Percentiles rank a stretch among this genome's conserved stretches.
phyloP scores from a whole-genome alignment of 2,113 vertebrate species.

The Brachyistius frenatus region DNA sequence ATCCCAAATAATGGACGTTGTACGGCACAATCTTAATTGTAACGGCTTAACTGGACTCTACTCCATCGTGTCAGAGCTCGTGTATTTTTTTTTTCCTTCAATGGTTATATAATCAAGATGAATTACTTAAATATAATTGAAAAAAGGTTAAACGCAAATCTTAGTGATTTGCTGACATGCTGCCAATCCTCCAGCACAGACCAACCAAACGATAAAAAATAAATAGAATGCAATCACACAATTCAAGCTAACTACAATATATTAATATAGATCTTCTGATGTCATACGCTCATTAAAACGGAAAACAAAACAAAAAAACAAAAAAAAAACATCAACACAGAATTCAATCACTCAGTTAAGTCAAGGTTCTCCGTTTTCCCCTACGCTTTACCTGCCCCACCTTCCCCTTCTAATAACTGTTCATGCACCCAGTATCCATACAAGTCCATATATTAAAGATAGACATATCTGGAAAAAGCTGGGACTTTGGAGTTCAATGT shows the following conservation, averaged over 20 bases:
- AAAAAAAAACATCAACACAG: slow-evolving; percentile 55
- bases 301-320: slow-evolving; percentile 46
- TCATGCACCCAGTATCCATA: slow-evolving; percentile 81
- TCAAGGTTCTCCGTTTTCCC: slow-evolving; percentile 70
- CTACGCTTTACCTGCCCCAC: slow-evolving; percentile 37
- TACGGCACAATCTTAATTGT: slow-evolving; percentile 43
- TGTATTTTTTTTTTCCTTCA: slow-evolving; percentile 62
- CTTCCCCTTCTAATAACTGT: slow-evolving; percentile 58
- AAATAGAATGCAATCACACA: slow-evolving; percentile 87
- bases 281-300: slow-evolving; percentile 85
- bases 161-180: slow-evolving; percentile 74
- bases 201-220: slow-evolving; percentile 84
- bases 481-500: slow-evolving; percentile 61
- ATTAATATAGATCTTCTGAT: slow-evolving; percentile 92
- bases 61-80: slow-evolving; percentile 57
- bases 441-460: slow-evolving; percentile 80
- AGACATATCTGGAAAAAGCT: slow-evolving; percentile 75
- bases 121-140: slow-evolving; percentile 76
- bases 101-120: slow-evolving; percentile 77
- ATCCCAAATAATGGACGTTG: slow-evolving; percentile 43
- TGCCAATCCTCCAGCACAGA: slow-evolving; percentile 85
- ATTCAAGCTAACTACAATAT: slow-evolving; percentile 92
- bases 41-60: slow-evolving; percentile 71
- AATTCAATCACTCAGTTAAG: slow-evolving; percentile 80
- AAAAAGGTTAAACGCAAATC: slow-evolving; percentile 73